These are phyloP conservation scores for Cherax quadricarinatus DNA, from an alignment of 1,140 invertebrate species.

Conservation along the genomic window DNA sequence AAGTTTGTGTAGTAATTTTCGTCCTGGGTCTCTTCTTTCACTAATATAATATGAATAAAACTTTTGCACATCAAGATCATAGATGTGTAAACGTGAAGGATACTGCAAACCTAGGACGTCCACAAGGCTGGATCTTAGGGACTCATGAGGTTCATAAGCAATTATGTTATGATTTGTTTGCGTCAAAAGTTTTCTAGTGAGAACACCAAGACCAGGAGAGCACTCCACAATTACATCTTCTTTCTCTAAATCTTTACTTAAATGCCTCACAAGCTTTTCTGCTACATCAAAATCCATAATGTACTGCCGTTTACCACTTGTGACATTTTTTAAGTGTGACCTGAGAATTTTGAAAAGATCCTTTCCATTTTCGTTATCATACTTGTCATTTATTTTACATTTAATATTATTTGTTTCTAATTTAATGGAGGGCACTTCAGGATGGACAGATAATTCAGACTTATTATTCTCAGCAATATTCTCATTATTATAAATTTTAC, in stretches of 20 bases:
- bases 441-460: background rate
- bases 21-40: background rate
- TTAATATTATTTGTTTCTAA: background rate
- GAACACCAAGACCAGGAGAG: conserved; percentile 20
- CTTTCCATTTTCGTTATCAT: background rate
- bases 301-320: background rate
- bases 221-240: conserved; percentile 29
- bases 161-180: conserved; percentile 19
- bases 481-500: background rate
- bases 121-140: background rate
- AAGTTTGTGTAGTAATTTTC: background rate
- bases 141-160: conserved; percentile 14
- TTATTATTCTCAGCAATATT: background rate
- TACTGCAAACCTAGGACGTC: background rate
- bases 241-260: conserved; percentile 12
- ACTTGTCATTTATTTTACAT: background rate
- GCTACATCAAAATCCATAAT: conserved; percentile 4
- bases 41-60: conserved; percentile 41
- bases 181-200: background rate
- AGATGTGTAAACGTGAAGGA: conserved; percentile 3
- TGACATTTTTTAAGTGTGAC: background rate
- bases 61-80: conserved; percentile 16
- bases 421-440: background rate
- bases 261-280: conserved; percentile 11
- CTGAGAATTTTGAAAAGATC: background rate